Conservation (phyloP, 2,888 invertebrate genomes). For the Drosophila crucigera region DNA sequence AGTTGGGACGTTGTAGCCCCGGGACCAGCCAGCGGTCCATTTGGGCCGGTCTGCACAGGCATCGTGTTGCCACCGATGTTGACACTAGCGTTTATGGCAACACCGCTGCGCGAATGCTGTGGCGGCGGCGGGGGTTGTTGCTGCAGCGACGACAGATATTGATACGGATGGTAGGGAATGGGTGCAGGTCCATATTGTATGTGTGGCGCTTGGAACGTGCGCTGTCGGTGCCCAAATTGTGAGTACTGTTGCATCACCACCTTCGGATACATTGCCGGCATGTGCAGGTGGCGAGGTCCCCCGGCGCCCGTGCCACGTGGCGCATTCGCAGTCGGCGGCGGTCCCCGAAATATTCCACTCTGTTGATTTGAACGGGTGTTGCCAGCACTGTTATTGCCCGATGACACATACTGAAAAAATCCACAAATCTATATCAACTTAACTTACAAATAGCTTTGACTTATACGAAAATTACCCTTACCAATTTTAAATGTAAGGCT, state of each 20-base stretch:
- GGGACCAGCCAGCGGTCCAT: constrained; percentile 77
- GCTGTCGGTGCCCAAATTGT: constrained; percentile 76
- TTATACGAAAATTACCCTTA: background rate
- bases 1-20: constrained; percentile 75
- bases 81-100: constrained; percentile 70
- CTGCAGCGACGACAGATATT: constrained; percentile 62
- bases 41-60: constrained; percentile 79
- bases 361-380: constrained; percentile 80
- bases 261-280: constrained; percentile 80
- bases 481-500: background rate
- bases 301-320: constrained; percentile 48
- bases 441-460: constrained; percentile 5
- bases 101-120: constrained; percentile 77
- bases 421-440: constrained; percentile 1
- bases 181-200: constrained; percentile 73
- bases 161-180: constrained; percentile 67
- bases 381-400: constrained; percentile 77
- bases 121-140: constrained; percentile 77
- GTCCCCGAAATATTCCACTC: constrained; percentile 78
- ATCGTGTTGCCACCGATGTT: constrained; percentile 69
- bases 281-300: constrained; percentile 73
- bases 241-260: constrained; percentile 79
- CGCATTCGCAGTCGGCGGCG: constrained; percentile 73
- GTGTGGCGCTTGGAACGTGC: constrained; percentile 73
- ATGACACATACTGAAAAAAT: constrained; percentile 76